phyloP scores from a whole-genome alignment of 2,888 invertebrate species.

The Sesia apiformis region DNA sequence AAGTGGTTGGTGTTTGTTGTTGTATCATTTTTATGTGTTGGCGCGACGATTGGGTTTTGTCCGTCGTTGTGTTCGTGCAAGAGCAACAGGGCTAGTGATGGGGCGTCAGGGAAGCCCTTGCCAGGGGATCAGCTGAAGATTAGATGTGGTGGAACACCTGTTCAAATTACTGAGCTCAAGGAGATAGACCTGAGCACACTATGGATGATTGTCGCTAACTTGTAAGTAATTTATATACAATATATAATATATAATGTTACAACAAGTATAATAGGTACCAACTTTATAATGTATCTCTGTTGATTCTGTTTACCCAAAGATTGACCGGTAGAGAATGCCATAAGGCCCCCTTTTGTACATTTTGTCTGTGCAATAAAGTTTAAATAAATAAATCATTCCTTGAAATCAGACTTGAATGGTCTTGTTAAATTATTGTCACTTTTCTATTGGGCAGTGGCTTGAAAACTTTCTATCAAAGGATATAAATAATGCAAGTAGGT shows the following conservation, averaged over 20 bases:
- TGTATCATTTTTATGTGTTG: constrained; percentile 32
- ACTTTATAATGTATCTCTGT: background rate
- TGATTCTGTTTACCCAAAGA: background rate
- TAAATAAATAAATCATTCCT: too few species aligned
- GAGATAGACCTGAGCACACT: constrained; percentile 77
- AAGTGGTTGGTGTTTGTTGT: constrained; percentile 38
- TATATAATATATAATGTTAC: background rate
- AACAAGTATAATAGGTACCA: background rate
- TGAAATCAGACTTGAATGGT: too few species aligned
- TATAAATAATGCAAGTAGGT: too few species aligned
- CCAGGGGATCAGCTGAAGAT: constrained; percentile 75
- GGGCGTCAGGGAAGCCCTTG: constrained; percentile 62
- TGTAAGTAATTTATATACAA: constrained; percentile 68
- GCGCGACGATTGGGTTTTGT: constrained; percentile 40
- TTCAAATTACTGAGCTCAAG: constrained; percentile 74
- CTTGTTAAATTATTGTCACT: too few species aligned
- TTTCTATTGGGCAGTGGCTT: too few species aligned
- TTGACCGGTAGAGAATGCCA: too few species aligned
- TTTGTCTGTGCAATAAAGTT: too few species aligned
- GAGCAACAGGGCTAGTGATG: constrained; percentile 72
- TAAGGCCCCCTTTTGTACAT: constrained; percentile 5
- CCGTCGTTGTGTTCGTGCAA: constrained; percentile 72
- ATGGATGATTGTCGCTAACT: constrained; percentile 75
- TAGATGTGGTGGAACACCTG: constrained; percentile 76
- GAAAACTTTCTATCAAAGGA: too few species aligned